Percentiles rank a stretch among this genome's conserved stretches.
phyloP scores from a whole-genome alignment of 2,888 invertebrate species.

The Quadriops clusia region DNA sequence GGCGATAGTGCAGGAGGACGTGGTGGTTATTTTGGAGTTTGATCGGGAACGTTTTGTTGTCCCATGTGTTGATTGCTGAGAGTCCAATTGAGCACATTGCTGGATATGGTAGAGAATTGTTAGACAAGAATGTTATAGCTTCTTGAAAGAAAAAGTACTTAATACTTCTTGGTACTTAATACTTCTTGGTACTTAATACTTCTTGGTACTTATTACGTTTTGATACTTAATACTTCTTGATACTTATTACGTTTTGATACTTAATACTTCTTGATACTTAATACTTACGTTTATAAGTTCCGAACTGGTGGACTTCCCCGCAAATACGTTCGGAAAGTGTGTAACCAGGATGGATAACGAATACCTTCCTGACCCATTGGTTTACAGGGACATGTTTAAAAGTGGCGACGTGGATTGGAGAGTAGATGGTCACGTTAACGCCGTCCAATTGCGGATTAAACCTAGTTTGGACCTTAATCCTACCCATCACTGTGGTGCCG shows the following conservation, averaged over 20 bases:
- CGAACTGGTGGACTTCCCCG: slow-evolving; percentile 21
- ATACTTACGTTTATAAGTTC: slow-evolving; percentile 47
- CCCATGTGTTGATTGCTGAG: slow-evolving; percentile 49
- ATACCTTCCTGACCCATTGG: slow-evolving; percentile 30
- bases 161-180: too few species aligned
- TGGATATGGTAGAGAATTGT: slow-evolving; percentile 35
- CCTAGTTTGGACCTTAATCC: slow-evolving; percentile 38
- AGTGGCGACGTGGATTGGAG: slow-evolving; percentile 31
- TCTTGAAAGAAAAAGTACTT: too few species aligned
- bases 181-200: too few species aligned
- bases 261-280: too few species aligned
- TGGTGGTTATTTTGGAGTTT: slow-evolving; percentile 32
- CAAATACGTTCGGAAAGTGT: slow-evolving; percentile 29
- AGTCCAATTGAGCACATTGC: slow-evolving; percentile 52
- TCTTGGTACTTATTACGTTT: too few species aligned
- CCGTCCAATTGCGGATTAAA: slow-evolving; percentile 37
- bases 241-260: too few species aligned
- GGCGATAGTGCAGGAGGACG: slow-evolving; percentile 42
- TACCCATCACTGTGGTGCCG: slow-evolving; percentile 31
- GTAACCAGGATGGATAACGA: slow-evolving; percentile 41
- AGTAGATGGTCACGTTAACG: slow-evolving; percentile 38
- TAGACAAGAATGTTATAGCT: too few species aligned
- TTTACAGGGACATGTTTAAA: slow-evolving; percentile 39
- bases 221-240: too few species aligned
- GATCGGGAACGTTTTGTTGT: slow-evolving; percentile 44